These are phyloP conservation scores for Podotricha telesiphe DNA, from an alignment of 2,888 invertebrate genomes.

Conservation along the genomic window DNA sequence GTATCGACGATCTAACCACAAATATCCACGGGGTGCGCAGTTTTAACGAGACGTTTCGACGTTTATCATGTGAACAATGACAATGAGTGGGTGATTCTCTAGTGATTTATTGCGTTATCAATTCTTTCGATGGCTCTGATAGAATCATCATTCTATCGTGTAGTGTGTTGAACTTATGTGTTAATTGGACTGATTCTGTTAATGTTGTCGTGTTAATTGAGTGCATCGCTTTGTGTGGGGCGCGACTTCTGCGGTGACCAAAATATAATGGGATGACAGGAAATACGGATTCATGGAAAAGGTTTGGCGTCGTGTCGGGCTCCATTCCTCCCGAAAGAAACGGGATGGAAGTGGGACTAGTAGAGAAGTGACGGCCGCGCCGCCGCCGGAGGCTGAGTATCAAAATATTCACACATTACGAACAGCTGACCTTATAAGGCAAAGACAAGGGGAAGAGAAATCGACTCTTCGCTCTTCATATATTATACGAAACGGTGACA, in stretches of 20 bases:
- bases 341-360: conserved; percentile 82
- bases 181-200: conserved; percentile 23
- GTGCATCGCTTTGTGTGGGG: conserved; percentile 45
- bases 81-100: conserved; percentile 65
- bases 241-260: conserved; percentile 39
- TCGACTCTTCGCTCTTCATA: conserved; percentile 79
- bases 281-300: conserved; percentile 82
- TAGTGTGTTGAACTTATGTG: conserved; percentile 28
- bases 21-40: conserved; percentile 36
- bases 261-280: conserved; percentile 80
- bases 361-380: conserved; percentile 69
- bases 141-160: conserved; percentile 19
- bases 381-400: conserved; percentile 76
- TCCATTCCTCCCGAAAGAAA: conserved; percentile 84
- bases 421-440: conserved; percentile 81
- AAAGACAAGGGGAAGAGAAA: conserved; percentile 78
- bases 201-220: conserved; percentile 34
- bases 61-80: conserved; percentile 62
- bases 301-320: conserved; percentile 83
- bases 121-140: conserved; percentile 31
- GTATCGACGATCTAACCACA: conserved; percentile 33
- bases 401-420: conserved; percentile 79
- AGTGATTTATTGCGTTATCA: conserved; percentile 54
- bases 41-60: conserved; percentile 45
- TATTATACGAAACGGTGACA: conserved; percentile 80